These are phyloP conservation scores for Tachina grossa DNA, from an alignment of 2,888 invertebrate species.

Conservation along the genomic window DNA sequence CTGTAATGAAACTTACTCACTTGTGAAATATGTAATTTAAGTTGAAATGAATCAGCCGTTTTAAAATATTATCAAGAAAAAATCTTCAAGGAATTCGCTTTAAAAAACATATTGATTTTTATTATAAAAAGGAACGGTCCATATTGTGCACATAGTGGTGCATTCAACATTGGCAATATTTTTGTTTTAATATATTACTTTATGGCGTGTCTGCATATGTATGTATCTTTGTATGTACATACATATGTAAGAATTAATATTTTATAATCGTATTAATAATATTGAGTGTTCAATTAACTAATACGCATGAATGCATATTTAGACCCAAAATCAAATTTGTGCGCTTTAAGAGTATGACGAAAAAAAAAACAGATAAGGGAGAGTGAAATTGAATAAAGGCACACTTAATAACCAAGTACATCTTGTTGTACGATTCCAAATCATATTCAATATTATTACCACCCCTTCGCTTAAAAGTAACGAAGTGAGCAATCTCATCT, in stretches of 20 bases:
- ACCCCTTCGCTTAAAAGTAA: conserved; percentile 52
- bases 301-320: conserved; percentile 62
- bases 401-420: conserved; percentile 36
- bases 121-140: too few relatives aligned
- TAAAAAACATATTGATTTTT: too few relatives aligned
- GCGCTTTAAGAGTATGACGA: neutral
- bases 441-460: conserved; percentile 40
- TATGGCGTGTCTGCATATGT: neutral
- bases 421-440: neutral
- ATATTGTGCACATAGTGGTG: neutral
- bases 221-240: neutral
- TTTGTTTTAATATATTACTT: conserved; percentile 25
- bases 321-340: conserved; percentile 47
- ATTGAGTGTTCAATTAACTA: conserved; percentile 66
- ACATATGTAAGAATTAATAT: conserved; percentile 13
- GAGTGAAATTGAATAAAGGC: conserved; percentile 26
- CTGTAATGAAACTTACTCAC: too few relatives aligned
- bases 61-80: too few relatives aligned
- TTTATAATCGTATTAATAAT: conserved; percentile 57
- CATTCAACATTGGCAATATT: conserved; percentile 1
- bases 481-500: conserved; percentile 64
- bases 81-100: too few relatives aligned
- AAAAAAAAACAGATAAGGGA: conserved; percentile 40
- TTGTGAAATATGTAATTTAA: too few relatives aligned
- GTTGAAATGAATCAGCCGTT: too few relatives aligned